Conservation (phyloP, 1,140 invertebrate genomes). For the Plutomurus gul region DNA sequence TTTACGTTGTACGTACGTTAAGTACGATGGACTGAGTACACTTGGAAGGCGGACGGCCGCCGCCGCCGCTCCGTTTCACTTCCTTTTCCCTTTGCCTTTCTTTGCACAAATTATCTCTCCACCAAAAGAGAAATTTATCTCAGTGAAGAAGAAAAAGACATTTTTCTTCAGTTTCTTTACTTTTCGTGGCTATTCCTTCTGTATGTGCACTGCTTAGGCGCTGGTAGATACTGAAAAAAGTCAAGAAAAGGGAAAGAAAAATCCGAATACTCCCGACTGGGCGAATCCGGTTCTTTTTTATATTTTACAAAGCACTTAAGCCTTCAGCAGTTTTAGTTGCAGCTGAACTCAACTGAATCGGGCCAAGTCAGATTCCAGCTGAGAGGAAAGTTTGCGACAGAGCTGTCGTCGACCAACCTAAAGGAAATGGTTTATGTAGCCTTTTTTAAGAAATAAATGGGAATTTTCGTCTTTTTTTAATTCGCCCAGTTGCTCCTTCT, state of each 20-base stretch:
- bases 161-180: constrained; percentile 25
- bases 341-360: constrained; percentile 28
- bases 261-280: constrained; percentile 24
- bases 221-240: neutral
- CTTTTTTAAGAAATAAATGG: constrained; percentile 26
- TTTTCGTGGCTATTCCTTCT: constrained; percentile 18
- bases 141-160: constrained; percentile 19
- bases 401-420: constrained; percentile 17
- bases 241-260: constrained; percentile 26
- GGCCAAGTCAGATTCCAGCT: constrained; percentile 27
- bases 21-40: neutral
- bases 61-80: constrained; percentile 23
- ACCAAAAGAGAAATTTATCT: constrained; percentile 22
- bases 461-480: constrained; percentile 24
- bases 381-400: constrained; percentile 28
- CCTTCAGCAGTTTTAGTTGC: constrained; percentile 28
- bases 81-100: constrained; percentile 28
- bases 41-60: constrained; percentile 3
- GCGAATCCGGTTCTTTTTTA: constrained; percentile 28
- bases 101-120: constrained; percentile 26
- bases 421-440: constrained; percentile 24
- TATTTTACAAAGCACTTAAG: constrained; percentile 30
- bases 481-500: neutral
- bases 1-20: neutral
- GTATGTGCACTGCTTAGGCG: too few species aligned